Percentiles rank a stretch among this genome's conserved stretches.
These are phyloP conservation scores for Spheniscus mendiculus DNA, from an alignment of 2,113 vertebrate species.

Conservation along the genomic window DNA sequence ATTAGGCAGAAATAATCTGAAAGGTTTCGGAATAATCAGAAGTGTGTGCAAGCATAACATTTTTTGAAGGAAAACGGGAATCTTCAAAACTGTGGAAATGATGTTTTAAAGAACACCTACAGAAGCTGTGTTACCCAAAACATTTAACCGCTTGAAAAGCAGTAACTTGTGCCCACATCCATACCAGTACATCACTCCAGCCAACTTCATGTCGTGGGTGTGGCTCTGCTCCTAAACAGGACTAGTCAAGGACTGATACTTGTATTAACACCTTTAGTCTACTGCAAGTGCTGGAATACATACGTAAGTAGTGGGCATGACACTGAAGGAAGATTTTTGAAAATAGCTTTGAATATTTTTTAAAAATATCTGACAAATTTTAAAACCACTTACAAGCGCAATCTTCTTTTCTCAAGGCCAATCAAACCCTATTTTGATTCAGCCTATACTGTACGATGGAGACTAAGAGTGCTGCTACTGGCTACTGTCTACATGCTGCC, in stretches of 20 bases:
- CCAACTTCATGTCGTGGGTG: neutral
- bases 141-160: neutral
- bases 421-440: neutral
- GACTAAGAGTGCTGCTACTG: neutral
- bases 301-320: neutral
- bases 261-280: neutral
- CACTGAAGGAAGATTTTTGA: neutral
- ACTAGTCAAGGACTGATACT: neutral
- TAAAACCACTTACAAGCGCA: neutral
- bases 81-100: neutral
- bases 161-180: neutral
- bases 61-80: neutral
- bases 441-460: neutral
- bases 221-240: neutral
- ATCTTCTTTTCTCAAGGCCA: neutral
- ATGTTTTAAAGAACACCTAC: neutral
- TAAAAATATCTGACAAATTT: neutral
- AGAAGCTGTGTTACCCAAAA: neutral
- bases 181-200: neutral
- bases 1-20: neutral
- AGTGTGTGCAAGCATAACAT: neutral
- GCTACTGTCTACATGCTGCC: neutral
- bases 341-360: neutral
- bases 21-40: neutral
- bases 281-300: neutral